phyloP scores from a whole-genome alignment of 1,140 invertebrate genomes.

The Idris sp. region DNA sequence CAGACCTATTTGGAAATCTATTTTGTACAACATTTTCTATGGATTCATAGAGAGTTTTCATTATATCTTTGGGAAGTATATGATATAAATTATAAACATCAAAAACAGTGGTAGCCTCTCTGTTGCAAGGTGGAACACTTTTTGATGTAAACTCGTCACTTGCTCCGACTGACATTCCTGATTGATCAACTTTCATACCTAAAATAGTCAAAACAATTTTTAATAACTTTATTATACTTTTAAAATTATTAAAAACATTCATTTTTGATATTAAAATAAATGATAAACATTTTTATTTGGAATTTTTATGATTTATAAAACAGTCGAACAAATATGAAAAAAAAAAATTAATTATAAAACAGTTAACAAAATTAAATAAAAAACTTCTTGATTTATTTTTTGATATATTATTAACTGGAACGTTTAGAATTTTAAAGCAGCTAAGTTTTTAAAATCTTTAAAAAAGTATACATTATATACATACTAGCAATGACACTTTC shows the following conservation, averaged over 20 bases:
- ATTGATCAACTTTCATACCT: conserved; percentile 67
- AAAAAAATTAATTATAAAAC: conserved; percentile 6
- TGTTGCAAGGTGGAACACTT: conserved; percentile 75
- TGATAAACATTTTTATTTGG: no score
- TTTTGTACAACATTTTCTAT: conserved; percentile 63
- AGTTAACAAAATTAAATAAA: conserved; percentile 9
- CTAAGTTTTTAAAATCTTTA: background rate
- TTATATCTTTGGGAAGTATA: conserved; percentile 72
- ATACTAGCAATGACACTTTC: conserved; percentile 77
- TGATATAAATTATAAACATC: conserved; percentile 77
- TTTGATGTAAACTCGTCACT: conserved; percentile 52
- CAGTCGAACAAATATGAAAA: no score
- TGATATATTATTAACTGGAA: no score
- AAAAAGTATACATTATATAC: conserved; percentile 23
- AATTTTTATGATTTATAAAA: no score
- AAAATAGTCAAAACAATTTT: conserved; percentile 23
- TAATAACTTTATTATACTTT: conserved; percentile 6
- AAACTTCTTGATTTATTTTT: background rate
- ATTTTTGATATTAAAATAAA: no score
- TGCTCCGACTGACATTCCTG: conserved; percentile 54
- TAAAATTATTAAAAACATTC: conserved; percentile 2
- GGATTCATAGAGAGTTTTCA: conserved; percentile 70
- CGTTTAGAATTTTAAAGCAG: no score
- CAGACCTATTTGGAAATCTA: conserved; percentile 56
- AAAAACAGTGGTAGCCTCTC: conserved; percentile 69